A percentile compares a stretch with the other conserved stretches of the same genome.
Conservation (phyloP, 2,888 invertebrate species). For the Exephanes ischioxanthus region DNA sequence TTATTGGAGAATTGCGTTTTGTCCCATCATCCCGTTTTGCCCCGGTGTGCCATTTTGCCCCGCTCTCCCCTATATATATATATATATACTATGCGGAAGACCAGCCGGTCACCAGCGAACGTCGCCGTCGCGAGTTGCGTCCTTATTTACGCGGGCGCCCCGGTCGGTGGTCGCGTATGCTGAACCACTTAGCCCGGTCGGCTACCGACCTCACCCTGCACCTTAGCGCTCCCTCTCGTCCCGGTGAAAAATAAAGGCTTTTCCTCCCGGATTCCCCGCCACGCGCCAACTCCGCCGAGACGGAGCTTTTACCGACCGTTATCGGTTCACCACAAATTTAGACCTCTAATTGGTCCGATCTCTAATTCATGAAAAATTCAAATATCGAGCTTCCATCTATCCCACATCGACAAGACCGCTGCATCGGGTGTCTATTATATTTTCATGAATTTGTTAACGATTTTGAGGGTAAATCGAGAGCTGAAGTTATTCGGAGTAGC, state of each 20-base stretch:
- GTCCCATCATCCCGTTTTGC: too few relatives aligned
- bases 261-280: conserved; percentile 5
- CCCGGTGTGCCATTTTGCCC: too few relatives aligned
- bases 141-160: conserved; percentile 59
- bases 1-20: too few relatives aligned
- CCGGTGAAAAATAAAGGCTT: conserved; percentile 32
- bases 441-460: background rate
- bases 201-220: conserved; percentile 49
- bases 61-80: too few relatives aligned
- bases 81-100: background rate
- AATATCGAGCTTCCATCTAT: background rate
- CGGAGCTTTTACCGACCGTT: conserved; percentile 26
- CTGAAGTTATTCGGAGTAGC: background rate
- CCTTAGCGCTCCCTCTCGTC: conserved; percentile 22
- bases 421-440: background rate
- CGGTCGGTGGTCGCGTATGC: conserved; percentile 60
- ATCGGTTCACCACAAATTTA: background rate
- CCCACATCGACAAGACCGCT: background rate
- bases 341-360: background rate
- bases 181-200: conserved; percentile 56
- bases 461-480: background rate
- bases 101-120: background rate
- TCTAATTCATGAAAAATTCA: background rate
- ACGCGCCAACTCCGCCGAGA: background rate
- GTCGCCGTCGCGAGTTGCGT: conserved; percentile 49